These are phyloP conservation scores for Campoplex nolae DNA, from an alignment of 2,888 invertebrate genomes.

Conservation along the genomic window DNA sequence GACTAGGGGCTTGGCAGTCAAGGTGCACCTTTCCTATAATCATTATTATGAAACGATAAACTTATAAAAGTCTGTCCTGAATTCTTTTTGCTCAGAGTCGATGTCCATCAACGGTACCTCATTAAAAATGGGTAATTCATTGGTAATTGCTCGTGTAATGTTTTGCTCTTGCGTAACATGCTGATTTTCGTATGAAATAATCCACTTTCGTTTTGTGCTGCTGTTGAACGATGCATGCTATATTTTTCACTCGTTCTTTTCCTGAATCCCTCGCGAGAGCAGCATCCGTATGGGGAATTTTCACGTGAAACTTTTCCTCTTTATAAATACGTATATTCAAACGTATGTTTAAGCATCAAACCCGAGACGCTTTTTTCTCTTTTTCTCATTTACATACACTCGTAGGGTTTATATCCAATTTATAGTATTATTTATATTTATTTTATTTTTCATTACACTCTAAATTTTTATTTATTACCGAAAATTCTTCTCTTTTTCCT, in stretches of 20 bases:
- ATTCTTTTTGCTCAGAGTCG: conserved; percentile 40
- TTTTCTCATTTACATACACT: conserved; percentile 29
- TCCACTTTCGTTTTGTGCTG: conserved; percentile 43
- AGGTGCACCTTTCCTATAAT: not conserved
- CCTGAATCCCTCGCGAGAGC: not conserved
- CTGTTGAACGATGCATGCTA: conserved; percentile 31
- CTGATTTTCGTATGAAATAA: conserved; percentile 40
- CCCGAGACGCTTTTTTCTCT: conserved; percentile 7
- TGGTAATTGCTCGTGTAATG: conserved; percentile 45
- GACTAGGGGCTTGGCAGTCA: no score
- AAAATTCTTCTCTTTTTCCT: conserved; percentile 27
- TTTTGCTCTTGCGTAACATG: conserved; percentile 12
- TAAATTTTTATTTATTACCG: conserved; percentile 29
- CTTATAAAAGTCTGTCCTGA: conserved; percentile 14
- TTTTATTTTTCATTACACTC: conserved; percentile 26
- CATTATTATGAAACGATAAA: conserved; percentile 38
- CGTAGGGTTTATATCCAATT: conserved; percentile 50
- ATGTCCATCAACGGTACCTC: conserved; percentile 69
- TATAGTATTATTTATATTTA: conserved; percentile 50
- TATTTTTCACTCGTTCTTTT: not conserved
- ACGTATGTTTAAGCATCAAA: conserved; percentile 30
- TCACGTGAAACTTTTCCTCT: conserved; percentile 40
- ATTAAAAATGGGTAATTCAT: conserved; percentile 42
- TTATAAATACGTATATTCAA: conserved; percentile 8
- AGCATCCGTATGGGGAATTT: conserved; percentile 26